Evolutionary conservation across 2,797 vertebrate species (phyloP).

Genomic region (Siniperca obscura): DNA sequence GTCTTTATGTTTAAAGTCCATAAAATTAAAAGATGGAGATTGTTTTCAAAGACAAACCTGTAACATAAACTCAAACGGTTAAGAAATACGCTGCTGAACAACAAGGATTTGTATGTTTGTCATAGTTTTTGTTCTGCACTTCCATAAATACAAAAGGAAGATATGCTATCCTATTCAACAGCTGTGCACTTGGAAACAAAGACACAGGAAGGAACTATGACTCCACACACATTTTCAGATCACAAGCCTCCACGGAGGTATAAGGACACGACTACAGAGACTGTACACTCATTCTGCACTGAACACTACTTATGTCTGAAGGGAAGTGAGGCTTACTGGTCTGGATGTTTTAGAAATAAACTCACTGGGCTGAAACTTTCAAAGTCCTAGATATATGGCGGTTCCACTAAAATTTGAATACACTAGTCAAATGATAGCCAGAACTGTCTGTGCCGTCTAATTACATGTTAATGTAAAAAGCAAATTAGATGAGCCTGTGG

Average conservation of each 20-base stretch:
- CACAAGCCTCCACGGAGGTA: constrained; percentile 37
- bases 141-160: constrained; percentile 30
- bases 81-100: not conserved
- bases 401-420: constrained; percentile 10
- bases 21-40: not conserved
- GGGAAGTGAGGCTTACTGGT: constrained; percentile 36
- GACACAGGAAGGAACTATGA: constrained; percentile 61
- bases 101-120: not conserved
- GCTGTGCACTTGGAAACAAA: constrained; percentile 51
- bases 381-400: not conserved
- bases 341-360: constrained; percentile 36
- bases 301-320: not conserved
- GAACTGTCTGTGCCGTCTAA: constrained; percentile 8
- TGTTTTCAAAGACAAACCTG: not conserved
- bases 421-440: not conserved
- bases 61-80: not conserved
- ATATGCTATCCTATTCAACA: constrained; percentile 28
- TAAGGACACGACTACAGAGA: constrained; percentile 30
- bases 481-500: constrained; percentile 4
- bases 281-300: not conserved
- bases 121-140: not conserved
- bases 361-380: constrained; percentile 21
- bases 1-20: not conserved
- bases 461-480: constrained; percentile 2
- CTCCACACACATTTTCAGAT: constrained; percentile 43